phyloP scores from a whole-genome alignment of 92 coral and sea anemone species.

The Blastomussa wellsi region DNA sequence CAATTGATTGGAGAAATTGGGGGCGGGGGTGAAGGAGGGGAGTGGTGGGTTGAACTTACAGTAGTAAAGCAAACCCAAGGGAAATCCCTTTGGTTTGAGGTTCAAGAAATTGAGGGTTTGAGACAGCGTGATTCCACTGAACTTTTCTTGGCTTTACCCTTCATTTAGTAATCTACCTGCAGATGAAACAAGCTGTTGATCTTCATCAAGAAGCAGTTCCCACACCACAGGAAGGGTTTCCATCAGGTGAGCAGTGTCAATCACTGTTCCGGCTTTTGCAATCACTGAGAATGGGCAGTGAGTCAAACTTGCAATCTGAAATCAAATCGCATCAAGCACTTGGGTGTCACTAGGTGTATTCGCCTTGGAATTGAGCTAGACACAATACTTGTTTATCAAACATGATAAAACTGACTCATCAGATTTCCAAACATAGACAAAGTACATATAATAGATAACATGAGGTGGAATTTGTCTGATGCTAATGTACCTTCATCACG shows the following conservation, averaged over 20 bases:
- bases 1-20: too few relatives aligned
- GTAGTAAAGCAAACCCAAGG: too few relatives aligned
- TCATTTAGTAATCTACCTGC: slow-evolving; percentile 63
- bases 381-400: neutral
- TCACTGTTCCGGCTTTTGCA: slow-evolving; percentile 92
- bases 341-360: neutral
- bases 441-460: too few relatives aligned
- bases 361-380: neutral
- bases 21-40: too few relatives aligned
- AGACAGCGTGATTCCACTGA: too few relatives aligned
- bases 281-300: slow-evolving; percentile 96
- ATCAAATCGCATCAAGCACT: neutral
- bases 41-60: too few relatives aligned
- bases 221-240: slow-evolving; percentile 96
- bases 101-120: too few relatives aligned
- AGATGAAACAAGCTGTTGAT: slow-evolving; percentile 94
- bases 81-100: too few relatives aligned
- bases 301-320: slow-evolving; percentile 82
- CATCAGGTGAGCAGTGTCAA: slow-evolving; percentile 76
- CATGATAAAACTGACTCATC: neutral
- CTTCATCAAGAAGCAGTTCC: slow-evolving; percentile 90
- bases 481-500: too few relatives aligned
- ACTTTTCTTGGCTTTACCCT: neutral
- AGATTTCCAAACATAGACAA: neutral
- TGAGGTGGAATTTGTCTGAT: too few relatives aligned